Percentiles rank a stretch among this genome's conserved stretches.
Conservation (phyloP, 2,888 invertebrate species). For the Chloroclystis v-ata region DNA sequence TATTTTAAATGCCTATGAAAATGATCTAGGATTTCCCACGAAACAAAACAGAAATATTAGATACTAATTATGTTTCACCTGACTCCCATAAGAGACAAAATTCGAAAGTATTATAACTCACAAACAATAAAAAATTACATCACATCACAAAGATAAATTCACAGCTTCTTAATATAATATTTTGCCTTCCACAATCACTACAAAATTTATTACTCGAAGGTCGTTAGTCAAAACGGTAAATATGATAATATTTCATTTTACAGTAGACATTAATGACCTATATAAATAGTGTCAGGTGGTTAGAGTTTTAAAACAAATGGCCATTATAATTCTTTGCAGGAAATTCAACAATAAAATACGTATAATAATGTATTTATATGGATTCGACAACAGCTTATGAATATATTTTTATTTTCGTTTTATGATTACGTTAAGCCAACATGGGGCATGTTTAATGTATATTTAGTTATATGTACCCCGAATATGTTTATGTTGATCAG, state of each 20-base stretch:
- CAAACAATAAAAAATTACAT: constrained; percentile 4
- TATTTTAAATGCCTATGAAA: too few relatives aligned
- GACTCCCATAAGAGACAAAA: neutral
- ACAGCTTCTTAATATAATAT: constrained; percentile 19
- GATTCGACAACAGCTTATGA: constrained; percentile 37
- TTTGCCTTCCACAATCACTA: constrained; percentile 31
- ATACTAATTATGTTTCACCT: too few relatives aligned
- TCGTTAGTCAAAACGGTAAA: constrained; percentile 27
- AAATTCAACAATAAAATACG: constrained; percentile 36
- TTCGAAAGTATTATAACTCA: too few relatives aligned
- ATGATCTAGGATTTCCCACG: too few relatives aligned
- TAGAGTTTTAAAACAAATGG: constrained; percentile 30
- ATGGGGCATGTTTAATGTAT: too few relatives aligned
- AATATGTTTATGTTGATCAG: too few relatives aligned
- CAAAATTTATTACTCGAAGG: constrained; percentile 22
- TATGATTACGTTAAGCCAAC: too few relatives aligned
- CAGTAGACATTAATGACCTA: constrained; percentile 26
- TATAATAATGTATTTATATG: constrained; percentile 33
- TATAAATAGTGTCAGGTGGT: constrained; percentile 21
- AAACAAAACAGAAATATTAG: too few relatives aligned
- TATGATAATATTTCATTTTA: constrained; percentile 28
- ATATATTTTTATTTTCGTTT: constrained; percentile 35
- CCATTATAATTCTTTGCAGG: constrained; percentile 24
- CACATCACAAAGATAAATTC: constrained; percentile 8
- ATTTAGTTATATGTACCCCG: too few relatives aligned